phyloP scores from a whole-genome alignment of 2,888 invertebrate genomes.

The Celastrina argiolus region DNA sequence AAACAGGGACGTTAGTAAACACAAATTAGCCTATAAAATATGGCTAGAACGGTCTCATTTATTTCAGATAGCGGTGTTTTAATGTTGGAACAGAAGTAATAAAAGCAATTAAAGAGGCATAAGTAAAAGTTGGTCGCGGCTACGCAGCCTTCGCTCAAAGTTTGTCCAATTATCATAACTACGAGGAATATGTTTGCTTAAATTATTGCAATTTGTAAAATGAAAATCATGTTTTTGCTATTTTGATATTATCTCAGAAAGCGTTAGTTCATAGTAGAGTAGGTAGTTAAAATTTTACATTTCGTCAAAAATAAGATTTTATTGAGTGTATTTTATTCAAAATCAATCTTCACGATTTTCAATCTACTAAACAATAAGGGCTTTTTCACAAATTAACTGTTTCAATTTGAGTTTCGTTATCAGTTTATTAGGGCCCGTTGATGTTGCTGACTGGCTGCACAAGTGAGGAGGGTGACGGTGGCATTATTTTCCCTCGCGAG shows the following conservation, averaged over 20 bases:
- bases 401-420: constrained; percentile 5
- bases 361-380: neutral
- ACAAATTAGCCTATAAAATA: constrained; percentile 21
- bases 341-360: neutral
- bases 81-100: constrained; percentile 53
- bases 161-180: constrained; percentile 58
- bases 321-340: neutral
- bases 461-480: neutral
- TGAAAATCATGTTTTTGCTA: neutral
- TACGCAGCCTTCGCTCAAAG: constrained; percentile 58
- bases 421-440: neutral
- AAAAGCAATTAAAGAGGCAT: constrained; percentile 65
- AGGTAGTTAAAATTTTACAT: no score
- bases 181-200: constrained; percentile 45
- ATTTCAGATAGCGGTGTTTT: constrained; percentile 42
- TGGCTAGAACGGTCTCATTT: constrained; percentile 31
- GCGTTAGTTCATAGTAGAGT: no score
- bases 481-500: neutral
- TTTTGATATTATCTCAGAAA: neutral
- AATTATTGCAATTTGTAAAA: neutral
- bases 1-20: neutral
- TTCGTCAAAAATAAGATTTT: no score
- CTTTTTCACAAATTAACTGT: constrained; percentile 11
- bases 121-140: constrained; percentile 64
- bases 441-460: constrained; percentile 6